These are phyloP conservation scores for Sylvia atricapilla DNA, from an alignment of 2,113 vertebrate species.

Conservation along the genomic window DNA sequence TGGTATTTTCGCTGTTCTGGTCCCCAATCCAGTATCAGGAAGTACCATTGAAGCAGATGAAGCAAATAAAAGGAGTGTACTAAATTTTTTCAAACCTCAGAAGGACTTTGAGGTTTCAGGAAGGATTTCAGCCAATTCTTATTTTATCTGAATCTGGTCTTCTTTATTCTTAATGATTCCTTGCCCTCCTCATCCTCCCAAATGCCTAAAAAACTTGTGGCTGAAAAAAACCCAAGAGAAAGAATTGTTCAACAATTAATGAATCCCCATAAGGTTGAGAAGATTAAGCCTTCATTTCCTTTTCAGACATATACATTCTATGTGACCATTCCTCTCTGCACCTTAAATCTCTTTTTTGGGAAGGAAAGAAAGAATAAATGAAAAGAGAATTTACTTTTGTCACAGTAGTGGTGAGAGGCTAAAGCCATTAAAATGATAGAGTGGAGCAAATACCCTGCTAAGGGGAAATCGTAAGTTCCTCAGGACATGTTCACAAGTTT, in stretches of 20 bases:
- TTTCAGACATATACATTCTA: background rate
- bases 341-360: background rate
- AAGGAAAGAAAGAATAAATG: background rate
- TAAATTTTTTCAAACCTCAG: slow-evolving; percentile 22
- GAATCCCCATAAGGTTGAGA: background rate
- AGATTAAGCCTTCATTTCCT: background rate
- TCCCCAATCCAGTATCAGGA: background rate
- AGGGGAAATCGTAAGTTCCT: background rate
- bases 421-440: slow-evolving; percentile 34
- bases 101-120: background rate
- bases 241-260: background rate
- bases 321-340: background rate
- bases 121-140: slow-evolving; percentile 1
- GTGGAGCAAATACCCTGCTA: background rate
- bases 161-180: background rate
- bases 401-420: background rate
- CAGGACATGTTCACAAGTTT: slow-evolving; percentile 40
- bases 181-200: background rate
- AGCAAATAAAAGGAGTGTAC: background rate
- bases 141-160: slow-evolving; percentile 1
- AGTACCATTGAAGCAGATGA: background rate
- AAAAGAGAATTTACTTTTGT: background rate
- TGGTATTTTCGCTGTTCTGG: background rate
- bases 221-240: background rate
- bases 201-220: background rate